phyloP scores from a whole-genome alignment of 2,797 vertebrate genomes.

The Hylomyscus alleni region DNA sequence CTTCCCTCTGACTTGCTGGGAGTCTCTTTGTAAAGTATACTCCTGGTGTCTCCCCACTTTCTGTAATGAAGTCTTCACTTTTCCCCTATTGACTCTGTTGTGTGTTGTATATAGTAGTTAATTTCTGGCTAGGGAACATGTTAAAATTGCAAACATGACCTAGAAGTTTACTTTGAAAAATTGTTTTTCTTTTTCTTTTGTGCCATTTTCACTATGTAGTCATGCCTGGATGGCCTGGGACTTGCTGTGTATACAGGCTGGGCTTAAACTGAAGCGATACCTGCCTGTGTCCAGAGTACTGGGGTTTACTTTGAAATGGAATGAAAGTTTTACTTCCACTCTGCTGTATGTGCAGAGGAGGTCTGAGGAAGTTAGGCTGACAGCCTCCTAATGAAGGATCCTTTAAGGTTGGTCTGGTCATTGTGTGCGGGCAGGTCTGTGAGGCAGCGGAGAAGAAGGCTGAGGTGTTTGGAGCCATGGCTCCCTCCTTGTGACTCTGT shows the following conservation, averaged over 20 bases:
- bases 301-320: neutral
- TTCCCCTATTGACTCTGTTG: conserved; percentile 57
- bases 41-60: neutral
- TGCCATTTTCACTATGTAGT: neutral
- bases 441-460: conserved; percentile 63
- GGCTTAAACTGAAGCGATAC: neutral
- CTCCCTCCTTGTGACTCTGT: neutral
- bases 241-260: neutral
- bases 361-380: conserved; percentile 21
- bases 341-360: neutral
- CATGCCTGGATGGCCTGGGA: neutral
- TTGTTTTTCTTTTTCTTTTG: neutral
- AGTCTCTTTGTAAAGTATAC: conserved; percentile 39
- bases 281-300: neutral
- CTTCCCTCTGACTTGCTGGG: neutral
- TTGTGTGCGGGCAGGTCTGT: neutral
- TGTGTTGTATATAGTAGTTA: neutral
- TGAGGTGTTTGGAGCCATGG: conserved; percentile 24
- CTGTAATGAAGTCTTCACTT: neutral
- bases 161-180: conserved; percentile 35
- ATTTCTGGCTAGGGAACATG: neutral
- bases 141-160: conserved; percentile 31
- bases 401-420: conserved; percentile 54
- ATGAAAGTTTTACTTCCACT: conserved; percentile 10
- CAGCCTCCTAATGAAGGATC: conserved; percentile 29